Conservation (phyloP, 2,113 vertebrate genomes). For the Hippocampus guttulatus region DNA sequence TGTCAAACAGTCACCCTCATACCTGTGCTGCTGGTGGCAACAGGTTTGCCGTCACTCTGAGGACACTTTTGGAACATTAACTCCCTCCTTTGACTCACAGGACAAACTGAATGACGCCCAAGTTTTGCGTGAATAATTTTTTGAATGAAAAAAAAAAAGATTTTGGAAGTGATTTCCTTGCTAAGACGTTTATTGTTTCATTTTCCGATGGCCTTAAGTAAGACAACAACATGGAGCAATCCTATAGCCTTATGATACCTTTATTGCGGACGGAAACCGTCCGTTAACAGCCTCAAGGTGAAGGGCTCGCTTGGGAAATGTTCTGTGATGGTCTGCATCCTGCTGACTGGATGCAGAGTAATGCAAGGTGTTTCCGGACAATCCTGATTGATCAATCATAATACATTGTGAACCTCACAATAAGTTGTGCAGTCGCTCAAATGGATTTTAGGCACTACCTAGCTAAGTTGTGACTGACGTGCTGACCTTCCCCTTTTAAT, state of each 20-base stretch:
- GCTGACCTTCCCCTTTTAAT: too few species aligned
- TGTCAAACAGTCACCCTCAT: constrained; percentile 49
- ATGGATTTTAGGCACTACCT: too few species aligned
- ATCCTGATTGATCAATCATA: background rate
- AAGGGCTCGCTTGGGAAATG: background rate
- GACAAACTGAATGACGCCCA: constrained; percentile 6
- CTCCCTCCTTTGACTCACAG: background rate
- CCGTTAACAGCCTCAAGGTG: constrained; percentile 19
- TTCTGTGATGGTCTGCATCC: background rate
- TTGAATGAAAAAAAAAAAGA: background rate
- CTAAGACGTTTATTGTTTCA: background rate
- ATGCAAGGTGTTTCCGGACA: constrained; percentile 39
- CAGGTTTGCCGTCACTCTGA: constrained; percentile 20
- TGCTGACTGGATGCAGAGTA: constrained; percentile 3
- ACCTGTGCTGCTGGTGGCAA: constrained; percentile 39
- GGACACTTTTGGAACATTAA: constrained; percentile 12
- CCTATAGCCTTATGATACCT: constrained; percentile 2
- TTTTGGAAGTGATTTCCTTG: background rate
- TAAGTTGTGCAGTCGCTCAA: too few species aligned
- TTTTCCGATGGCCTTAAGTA: background rate
- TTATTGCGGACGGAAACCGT: background rate
- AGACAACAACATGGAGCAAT: background rate
- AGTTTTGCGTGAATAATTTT: background rate
- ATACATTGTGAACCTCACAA: too few species aligned
- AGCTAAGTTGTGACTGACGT: too few species aligned